These are phyloP conservation scores for Harpalus rufipes DNA, from an alignment of 2,888 invertebrate species.

Conservation along the genomic window DNA sequence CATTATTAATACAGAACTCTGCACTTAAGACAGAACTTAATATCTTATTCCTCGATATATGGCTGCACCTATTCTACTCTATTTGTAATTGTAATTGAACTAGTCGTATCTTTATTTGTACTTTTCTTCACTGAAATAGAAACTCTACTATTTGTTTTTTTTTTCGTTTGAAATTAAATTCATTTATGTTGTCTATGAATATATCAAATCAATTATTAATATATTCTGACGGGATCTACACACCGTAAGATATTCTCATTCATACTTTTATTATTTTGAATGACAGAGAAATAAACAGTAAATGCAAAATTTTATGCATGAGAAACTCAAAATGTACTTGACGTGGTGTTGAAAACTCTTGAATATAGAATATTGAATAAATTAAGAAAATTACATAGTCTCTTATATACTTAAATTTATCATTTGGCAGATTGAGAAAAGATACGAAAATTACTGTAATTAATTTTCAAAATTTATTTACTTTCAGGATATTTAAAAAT, in stretches of 20 bases:
- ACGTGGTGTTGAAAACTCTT: neutral
- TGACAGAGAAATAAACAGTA: neutral
- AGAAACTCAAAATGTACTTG: neutral
- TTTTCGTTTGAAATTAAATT: no score
- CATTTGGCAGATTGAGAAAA: neutral
- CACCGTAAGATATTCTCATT: neutral
- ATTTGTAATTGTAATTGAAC: neutral
- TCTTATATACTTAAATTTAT: neutral
- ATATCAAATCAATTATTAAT: neutral
- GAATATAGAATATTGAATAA: neutral
- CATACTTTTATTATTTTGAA: neutral
- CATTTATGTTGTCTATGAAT: neutral
- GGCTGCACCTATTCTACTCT: neutral
- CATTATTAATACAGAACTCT: neutral
- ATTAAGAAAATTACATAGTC: neutral
- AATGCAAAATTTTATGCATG: neutral
- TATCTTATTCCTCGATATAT: neutral
- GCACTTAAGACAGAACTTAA: neutral
- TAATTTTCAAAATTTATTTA: constrained; percentile 10
- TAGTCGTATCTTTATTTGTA: neutral
- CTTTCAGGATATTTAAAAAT: neutral
- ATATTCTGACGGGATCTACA: neutral
- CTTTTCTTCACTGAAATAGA: neutral
- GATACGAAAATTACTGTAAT: neutral
- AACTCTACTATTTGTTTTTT: neutral